Conservation (phyloP, 2,888 invertebrate genomes). For the Isoperla grammatica region DNA sequence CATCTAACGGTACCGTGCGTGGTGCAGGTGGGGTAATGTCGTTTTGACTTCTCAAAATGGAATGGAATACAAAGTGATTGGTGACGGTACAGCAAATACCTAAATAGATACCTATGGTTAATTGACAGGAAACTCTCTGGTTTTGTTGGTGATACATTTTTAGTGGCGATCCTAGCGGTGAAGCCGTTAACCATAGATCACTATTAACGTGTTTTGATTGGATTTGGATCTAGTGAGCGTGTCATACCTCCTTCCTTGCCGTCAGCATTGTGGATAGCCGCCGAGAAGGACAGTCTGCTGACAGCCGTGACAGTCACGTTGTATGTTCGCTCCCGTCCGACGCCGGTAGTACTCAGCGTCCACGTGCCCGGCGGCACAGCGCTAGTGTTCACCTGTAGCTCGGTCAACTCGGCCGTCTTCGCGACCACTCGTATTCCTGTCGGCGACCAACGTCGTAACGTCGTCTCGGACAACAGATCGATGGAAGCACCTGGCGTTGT, state of each 20-base stretch:
- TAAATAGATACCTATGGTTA: no score
- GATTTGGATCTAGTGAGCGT: neutral
- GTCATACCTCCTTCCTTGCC: neutral
- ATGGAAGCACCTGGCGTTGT: slow-evolving; percentile 17
- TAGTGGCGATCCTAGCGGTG: no score
- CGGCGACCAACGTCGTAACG: slow-evolving; percentile 5
- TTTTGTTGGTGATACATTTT: no score
- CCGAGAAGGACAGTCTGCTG: slow-evolving; percentile 9
- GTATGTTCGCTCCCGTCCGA: slow-evolving; percentile 6
- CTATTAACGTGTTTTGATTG: no score
- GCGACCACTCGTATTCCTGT: neutral
- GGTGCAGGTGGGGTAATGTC: no score
- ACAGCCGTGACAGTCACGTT: slow-evolving; percentile 22
- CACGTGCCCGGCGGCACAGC: slow-evolving; percentile 21
- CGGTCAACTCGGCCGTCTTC: neutral
- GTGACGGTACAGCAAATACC: no score
- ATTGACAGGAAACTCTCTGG: no score
- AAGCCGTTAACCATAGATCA: no score
- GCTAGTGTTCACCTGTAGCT: slow-evolving; percentile 22
- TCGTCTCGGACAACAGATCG: slow-evolving; percentile 17
- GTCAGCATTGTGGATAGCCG: neutral
- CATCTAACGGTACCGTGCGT: no score
- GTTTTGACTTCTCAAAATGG: no score
- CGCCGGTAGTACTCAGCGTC: slow-evolving; percentile 18
- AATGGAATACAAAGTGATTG: no score